Evolutionary conservation across 2,797 vertebrate genomes (phyloP), one percentile per base, ranked within the genome.

Genomic region (Spinibarbus caldwelli): DNA sequence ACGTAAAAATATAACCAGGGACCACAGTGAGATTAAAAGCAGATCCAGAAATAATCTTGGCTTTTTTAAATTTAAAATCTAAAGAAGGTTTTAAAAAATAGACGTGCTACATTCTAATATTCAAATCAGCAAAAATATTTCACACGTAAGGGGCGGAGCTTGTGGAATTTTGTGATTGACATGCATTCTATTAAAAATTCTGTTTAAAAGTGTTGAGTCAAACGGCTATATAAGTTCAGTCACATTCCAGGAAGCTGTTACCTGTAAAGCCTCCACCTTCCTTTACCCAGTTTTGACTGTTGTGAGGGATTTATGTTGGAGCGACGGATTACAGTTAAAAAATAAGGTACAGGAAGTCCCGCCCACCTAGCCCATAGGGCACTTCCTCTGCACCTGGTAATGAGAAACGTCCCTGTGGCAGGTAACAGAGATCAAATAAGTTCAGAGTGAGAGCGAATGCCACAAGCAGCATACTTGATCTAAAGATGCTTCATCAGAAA

Each of bases 291-390:
- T 45, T 71, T 41, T 80, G 85, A 83, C 68, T 86, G 66, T 83
- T 82, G 2, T 67, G 83, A 57, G 21, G 71, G 87, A 89, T 88
- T 89, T 89, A 89, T 89, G 80, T 59, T 78, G 45, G 21, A 89
- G 43, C 36, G 87, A 87, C 34, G 29, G 54, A 81, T 89, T 86
- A 66, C 77, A 59, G 59, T 77, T 77, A 64, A 82, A 77, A 71
- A 67, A 49, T 6, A 80, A 59, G 17, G 34, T n/a, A 86, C 82
- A 84, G 85, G 83, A 88, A 88, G 87, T 89, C 85, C 85, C 34
- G 45, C 87, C 88, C 80, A 57, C 75, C 54, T 12, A 17, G 26
- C 80, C 87, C 76, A 82, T 31, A 29, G 83, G 83, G 77, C 85
- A 78, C 76, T 84, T 86, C 80, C 81, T 84, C 8, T 82, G 67